These are phyloP conservation scores for Tragelaphus buxtoni DNA, from an alignment of 2,113 vertebrate species.

Conservation along the genomic window DNA sequence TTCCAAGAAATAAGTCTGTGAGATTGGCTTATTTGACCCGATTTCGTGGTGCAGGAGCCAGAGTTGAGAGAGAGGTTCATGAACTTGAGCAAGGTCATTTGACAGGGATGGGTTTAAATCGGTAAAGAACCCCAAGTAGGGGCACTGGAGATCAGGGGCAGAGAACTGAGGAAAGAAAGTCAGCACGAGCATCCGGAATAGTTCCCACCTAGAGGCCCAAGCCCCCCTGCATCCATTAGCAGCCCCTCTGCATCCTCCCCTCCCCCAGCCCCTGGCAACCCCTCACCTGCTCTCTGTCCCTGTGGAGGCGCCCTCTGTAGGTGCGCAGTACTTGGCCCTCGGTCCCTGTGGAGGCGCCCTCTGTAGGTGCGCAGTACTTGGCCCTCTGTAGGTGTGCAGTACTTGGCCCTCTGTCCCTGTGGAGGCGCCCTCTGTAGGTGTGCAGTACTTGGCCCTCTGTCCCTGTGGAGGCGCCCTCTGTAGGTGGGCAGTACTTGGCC, in stretches of 20 bases:
- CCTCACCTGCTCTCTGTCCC: background rate
- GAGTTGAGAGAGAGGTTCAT: background rate
- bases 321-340: background rate
- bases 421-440: no score
- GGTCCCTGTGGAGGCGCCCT: no score
- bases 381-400: no score
- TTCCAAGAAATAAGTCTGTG: background rate
- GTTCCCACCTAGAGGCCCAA: background rate
- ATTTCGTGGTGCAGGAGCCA: no score
- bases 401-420: no score
- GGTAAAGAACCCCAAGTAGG: background rate
- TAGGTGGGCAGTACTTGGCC: background rate
- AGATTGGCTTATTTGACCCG: fast-evolving
- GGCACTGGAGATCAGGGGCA: no score
- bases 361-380: no score
- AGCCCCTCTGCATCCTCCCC: background rate
- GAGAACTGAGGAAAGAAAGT: background rate
- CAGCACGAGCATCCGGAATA: fast-evolving
- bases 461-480: no score
- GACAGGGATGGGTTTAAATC: background rate
- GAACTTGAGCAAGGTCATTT: background rate
- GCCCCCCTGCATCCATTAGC: fast-evolving
- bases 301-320: background rate
- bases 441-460: no score
- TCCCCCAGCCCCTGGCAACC: background rate